A percentile compares a stretch with the other conserved stretches of the same genome.
phyloP scores from a whole-genome alignment of 2,888 invertebrate species.

The Protodeltote pygarga region DNA sequence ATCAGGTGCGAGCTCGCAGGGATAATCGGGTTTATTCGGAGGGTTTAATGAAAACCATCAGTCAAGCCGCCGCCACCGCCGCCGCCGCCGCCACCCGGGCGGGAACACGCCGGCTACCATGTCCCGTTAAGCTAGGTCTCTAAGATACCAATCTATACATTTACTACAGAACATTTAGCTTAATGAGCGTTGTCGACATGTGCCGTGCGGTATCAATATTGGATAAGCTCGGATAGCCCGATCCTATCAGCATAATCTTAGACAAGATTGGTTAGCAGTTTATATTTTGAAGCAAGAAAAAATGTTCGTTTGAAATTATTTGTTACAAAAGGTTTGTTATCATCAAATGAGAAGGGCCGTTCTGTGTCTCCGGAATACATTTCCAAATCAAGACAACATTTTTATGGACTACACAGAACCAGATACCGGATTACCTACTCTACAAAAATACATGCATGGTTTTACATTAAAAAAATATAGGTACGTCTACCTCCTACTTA shows the following conservation, averaged over 20 bases:
- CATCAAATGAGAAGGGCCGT: no score
- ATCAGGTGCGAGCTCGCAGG: slow-evolving; percentile 56
- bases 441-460: no score
- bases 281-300: no score
- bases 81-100: slow-evolving; percentile 1
- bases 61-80: slow-evolving; percentile 50
- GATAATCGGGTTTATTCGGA: slow-evolving; percentile 58
- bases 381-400: no score
- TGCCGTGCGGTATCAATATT: slow-evolving; percentile 34
- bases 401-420: no score
- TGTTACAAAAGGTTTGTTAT: no score
- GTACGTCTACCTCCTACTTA: no score
- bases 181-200: slow-evolving; percentile 43
- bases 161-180: slow-evolving; percentile 30
- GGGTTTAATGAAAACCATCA: slow-evolving; percentile 65
- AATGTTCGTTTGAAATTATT: no score
- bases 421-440: no score
- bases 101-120: slow-evolving; percentile 25
- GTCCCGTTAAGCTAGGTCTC: slow-evolving; percentile 36
- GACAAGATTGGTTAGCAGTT: slow-evolving; percentile 16
- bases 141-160: slow-evolving; percentile 36
- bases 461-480: no score
- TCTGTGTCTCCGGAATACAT: no score
- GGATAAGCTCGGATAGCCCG: slow-evolving; percentile 17
- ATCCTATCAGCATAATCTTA: slow-evolving; percentile 33